Conservation (phyloP, 2,113 vertebrate genomes). For the Lucifuga dentata region DNA sequence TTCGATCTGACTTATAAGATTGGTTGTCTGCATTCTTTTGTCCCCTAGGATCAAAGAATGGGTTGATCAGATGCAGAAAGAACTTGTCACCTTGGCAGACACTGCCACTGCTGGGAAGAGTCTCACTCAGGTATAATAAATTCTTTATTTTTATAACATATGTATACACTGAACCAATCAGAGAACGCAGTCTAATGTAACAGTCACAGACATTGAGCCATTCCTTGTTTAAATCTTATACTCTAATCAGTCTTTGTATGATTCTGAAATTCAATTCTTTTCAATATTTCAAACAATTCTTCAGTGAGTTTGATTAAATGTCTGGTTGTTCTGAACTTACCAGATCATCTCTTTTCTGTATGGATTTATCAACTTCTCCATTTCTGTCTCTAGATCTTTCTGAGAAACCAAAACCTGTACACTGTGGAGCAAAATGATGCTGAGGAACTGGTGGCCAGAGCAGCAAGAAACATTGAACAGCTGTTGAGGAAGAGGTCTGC, state of each 20-base stretch:
- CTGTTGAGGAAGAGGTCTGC: slow-evolving; percentile 93
- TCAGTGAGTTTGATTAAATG: not conserved
- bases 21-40: slow-evolving; percentile 48
- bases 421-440: slow-evolving; percentile 94
- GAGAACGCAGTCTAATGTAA: not conserved
- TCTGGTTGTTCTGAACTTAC: not conserved
- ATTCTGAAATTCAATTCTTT: no score
- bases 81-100: slow-evolving; percentile 91
- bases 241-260: no score
- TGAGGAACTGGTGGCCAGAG: slow-evolving; percentile 91
- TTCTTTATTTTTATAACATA: not conserved
- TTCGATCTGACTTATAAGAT: slow-evolving; percentile 24
- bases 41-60: slow-evolving; percentile 92
- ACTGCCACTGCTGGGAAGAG: slow-evolving; percentile 90
- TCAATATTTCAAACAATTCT: not conserved
- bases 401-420: slow-evolving; percentile 86
- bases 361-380: not conserved
- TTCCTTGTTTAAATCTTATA: no score
- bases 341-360: not conserved
- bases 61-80: slow-evolving; percentile 98
- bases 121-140: slow-evolving; percentile 84
- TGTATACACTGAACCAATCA: not conserved
- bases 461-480: slow-evolving; percentile 95
- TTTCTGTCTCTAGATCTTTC: slow-evolving; percentile 87
- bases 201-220: no score